A percentile compares a stretch with the other conserved stretches of the same genome.
phyloP scores from a whole-genome alignment of 1,140 invertebrate species.

The Halyomorpha halys region DNA sequence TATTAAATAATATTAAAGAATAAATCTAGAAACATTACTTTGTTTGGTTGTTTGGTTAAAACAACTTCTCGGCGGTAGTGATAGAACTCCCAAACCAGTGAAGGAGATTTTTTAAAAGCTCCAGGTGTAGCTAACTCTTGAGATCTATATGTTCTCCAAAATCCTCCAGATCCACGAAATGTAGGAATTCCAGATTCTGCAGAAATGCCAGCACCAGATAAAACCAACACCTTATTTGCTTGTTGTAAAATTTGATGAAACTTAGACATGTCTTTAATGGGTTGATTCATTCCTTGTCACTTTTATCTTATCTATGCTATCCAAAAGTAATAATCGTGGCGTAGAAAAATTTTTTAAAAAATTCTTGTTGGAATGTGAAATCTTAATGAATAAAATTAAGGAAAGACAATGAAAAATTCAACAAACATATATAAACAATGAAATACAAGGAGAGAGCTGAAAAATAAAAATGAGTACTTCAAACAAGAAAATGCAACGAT shows the following conservation, averaged over 20 bases:
- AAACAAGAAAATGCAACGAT: too few relatives aligned
- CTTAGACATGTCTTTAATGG: neutral
- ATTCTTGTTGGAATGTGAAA: too few relatives aligned
- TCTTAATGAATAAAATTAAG: too few relatives aligned
- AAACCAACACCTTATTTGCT: constrained; percentile 50
- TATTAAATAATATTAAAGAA: neutral
- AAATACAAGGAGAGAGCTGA: too few relatives aligned
- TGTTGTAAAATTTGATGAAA: constrained; percentile 30
- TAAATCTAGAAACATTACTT: constrained; percentile 37
- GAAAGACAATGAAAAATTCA: too few relatives aligned
- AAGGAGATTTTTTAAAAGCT: constrained; percentile 54
- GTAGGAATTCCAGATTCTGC: constrained; percentile 75
- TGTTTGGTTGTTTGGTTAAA: constrained; percentile 51
- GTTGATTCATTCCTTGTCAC: neutral
- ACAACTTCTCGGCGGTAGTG: constrained; percentile 60
- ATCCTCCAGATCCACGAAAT: constrained; percentile 64
- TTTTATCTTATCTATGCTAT: too few relatives aligned
- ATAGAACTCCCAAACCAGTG: constrained; percentile 71
- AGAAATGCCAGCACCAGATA: constrained; percentile 68
- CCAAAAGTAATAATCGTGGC: too few relatives aligned
- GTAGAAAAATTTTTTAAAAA: too few relatives aligned
- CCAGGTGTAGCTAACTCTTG: constrained; percentile 52
- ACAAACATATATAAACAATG: too few relatives aligned
- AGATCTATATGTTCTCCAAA: constrained; percentile 62
- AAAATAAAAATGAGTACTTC: too few relatives aligned